Evolutionary conservation across 2,888 invertebrate species (phyloP), one percentile per base, ranked within the genome.

Genomic region (Antheraea assamensis): DNA sequence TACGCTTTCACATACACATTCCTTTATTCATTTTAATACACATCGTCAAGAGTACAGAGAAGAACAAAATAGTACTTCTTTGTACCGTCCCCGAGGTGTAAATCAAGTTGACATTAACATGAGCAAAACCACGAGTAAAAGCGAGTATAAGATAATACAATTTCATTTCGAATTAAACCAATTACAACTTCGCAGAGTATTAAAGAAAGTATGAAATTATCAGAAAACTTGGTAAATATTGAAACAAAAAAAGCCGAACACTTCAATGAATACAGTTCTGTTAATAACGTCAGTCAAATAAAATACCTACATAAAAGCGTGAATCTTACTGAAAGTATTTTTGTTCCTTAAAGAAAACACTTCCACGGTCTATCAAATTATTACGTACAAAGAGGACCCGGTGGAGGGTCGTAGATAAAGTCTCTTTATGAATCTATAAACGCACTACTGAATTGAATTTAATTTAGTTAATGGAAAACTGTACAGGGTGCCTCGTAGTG

Each of bases 391-490:
- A 35, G 64, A 72, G 47, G 24, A 76, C 76, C 75, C 75, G 72
- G 72, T 76, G 77, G 73, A 79, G 77, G 73, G 74, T 83, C 79
- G 73, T 68, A 76, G 77, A 78, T 82, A 80, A 80, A 83, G 77
- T 80, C 80, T 77, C 78, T 83, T 81, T 82, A 82, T 81, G 80
- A 85, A 82, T 84, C 76, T 80, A 81, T 82, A 77, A 83, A 82
- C 79, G 76, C 79, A 80, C 76, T 82, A 79, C 74, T 80, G 79
- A 83, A 82, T 77, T 82, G 78, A 82, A 85, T 86, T 85, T 85
- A 85, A 88, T 90, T 87, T 85, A 77, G 82, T 82, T 86, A 88
- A 87, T 88, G 84, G 85, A 87, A 86, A 86, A 83, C 81, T 80
- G 72, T 35, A 19, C 74, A 79, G 76, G 74, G 74, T 74, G 47